Conservation (phyloP, 2,888 invertebrate species). For the Stenoptilia bipunctidactyla region DNA sequence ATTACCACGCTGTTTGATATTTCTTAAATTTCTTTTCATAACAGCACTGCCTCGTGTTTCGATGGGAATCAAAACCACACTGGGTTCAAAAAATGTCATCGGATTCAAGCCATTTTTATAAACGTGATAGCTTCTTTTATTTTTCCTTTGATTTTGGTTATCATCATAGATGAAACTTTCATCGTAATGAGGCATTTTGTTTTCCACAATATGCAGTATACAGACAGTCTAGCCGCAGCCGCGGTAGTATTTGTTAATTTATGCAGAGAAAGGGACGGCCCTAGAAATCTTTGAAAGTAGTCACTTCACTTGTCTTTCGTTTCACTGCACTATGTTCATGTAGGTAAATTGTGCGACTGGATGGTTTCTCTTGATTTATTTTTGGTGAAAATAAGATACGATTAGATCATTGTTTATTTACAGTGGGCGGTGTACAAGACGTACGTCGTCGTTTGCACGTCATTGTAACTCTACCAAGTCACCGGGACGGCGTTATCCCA, state of each 20-base stretch:
- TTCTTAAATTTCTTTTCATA: conserved; percentile 54
- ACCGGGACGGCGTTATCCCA: conserved; percentile 27
- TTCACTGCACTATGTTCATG: conserved; percentile 15
- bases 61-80: conserved; percentile 40
- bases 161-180: conserved; percentile 64
- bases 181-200: conserved; percentile 65
- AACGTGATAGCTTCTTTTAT: conserved; percentile 64
- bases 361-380: background rate
- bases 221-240: background rate
- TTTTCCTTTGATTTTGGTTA: conserved; percentile 57
- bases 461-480: conserved; percentile 9
- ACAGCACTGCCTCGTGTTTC: conserved; percentile 52
- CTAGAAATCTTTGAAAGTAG: conserved; percentile 57
- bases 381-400: background rate
- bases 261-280: conserved; percentile 42
- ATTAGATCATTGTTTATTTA: conserved; percentile 70
- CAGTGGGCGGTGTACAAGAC: conserved; percentile 34
- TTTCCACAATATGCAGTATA: conserved; percentile 5
- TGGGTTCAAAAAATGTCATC: conserved; percentile 36
- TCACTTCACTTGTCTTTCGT: conserved; percentile 24
- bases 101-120: conserved; percentile 57
- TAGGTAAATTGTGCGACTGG: conserved; percentile 2
- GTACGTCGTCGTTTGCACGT: conserved; percentile 36
- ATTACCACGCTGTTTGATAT: conserved; percentile 47
- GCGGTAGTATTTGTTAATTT: conserved; percentile 22